Evolutionary conservation across 2,113 vertebrate genomes (phyloP), one percentile per base, ranked within the genome.

Genomic region (Nannospalax galili): DNA sequence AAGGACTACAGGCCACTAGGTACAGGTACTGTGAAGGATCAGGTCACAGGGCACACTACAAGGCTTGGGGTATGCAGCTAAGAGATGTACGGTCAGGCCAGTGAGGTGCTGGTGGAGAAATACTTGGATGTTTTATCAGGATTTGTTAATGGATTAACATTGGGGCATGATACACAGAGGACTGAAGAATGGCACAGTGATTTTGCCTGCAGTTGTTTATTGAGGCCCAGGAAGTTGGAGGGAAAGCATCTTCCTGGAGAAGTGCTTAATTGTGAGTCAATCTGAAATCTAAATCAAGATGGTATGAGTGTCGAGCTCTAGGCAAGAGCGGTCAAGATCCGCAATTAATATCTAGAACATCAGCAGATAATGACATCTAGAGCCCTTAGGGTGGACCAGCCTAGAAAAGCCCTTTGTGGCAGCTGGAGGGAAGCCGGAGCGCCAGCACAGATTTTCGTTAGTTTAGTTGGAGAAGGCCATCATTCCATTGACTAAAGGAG

Each of bases 321-420:
- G 35, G 56, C 20, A 11, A 11, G 48, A 69, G 28, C 3, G 3
- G 4, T 42, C 52, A 3, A 8, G 80, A 11, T 73, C 62, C 7
- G 67, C 45, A 62, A 10, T 20, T 3, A 52, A 2, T 20, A 1
- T 1, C 3, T 5, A 8, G 14, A 24, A 16, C 22, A 1, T 35
- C 11, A 0, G 60, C 12, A 0, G 14, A 0, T 20, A 1, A 0
- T 45, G 40, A 30, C 0, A 2, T 8, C 22, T 22, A 60, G 73
- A 70, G 45, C n/a, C 37, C 14, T 35, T 2, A 30, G 48, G 7
- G 17, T 2, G 12, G 35, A 19, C 5, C 7, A 42, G 64, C 73
- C 74, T 30, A 5, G 84, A 48, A 35, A 24, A 72, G 64, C 16
- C 37, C 20, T 35, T 42, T 5, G 22, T 40, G 60, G 32, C 37